Conservation (phyloP, 92 coral and sea anemone species). For the Muricea muricata region DNA sequence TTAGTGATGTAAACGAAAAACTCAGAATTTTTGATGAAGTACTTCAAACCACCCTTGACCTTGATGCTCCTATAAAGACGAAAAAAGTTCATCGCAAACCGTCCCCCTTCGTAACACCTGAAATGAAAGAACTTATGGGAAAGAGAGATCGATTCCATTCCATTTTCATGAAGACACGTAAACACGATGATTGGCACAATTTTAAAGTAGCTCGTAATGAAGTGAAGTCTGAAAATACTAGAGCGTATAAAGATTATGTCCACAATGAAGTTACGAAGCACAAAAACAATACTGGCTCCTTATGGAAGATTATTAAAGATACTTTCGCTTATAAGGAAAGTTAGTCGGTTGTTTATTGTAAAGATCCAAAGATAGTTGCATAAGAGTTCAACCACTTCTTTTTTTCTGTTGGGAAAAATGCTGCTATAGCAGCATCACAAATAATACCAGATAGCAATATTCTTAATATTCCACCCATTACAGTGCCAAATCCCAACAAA, state of each 20-base stretch:
- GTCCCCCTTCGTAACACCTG: neutral
- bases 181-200: no score
- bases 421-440: slow-evolving; percentile 2
- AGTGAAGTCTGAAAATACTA: neutral
- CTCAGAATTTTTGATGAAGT: neutral
- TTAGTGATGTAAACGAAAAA: neutral
- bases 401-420: neutral
- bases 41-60: neutral
- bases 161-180: neutral
- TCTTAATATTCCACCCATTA: neutral
- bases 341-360: neutral
- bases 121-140: neutral
- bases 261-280: neutral
- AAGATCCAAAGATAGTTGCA: neutral
- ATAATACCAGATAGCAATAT: neutral
- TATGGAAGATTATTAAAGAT: neutral
- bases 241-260: neutral
- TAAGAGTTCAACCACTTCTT: neutral
- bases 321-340: neutral
- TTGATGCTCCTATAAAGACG: neutral
- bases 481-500: neutral
- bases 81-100: neutral
- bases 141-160: neutral
- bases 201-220: no score
- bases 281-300: neutral